These are phyloP conservation scores for Chelon auratus DNA, from an alignment of 2,797 vertebrate species.

Conservation along the genomic window DNA sequence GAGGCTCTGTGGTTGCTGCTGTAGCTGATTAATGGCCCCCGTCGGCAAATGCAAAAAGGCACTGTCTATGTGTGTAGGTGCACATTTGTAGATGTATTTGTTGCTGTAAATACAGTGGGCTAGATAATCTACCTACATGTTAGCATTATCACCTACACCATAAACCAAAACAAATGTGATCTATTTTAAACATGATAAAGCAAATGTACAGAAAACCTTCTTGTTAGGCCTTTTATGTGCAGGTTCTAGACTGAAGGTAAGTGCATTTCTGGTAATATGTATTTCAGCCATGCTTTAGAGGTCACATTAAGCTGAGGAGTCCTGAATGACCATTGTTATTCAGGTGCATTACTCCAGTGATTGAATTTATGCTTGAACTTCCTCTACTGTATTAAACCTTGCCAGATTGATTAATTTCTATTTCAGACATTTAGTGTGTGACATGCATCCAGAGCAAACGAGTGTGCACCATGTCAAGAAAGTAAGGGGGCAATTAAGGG, in stretches of 20 bases:
- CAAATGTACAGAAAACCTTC: neutral
- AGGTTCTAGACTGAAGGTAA: constrained; percentile 12
- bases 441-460: constrained; percentile 28
- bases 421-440: constrained; percentile 43
- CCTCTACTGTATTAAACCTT: constrained; percentile 44
- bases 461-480: neutral
- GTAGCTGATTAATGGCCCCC: constrained; percentile 66
- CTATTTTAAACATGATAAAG: neutral
- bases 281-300: constrained; percentile 37
- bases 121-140: constrained; percentile 13
- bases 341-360: constrained; percentile 43
- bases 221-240: neutral
- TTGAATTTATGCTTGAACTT: constrained; percentile 53
- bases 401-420: constrained; percentile 44
- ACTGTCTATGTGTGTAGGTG: neutral
- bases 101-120: constrained; percentile 1
- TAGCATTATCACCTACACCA: neutral
- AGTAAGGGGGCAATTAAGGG: neutral
- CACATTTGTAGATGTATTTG: constrained; percentile 29
- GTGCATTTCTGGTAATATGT: constrained; percentile 20
- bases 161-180: constrained; percentile 13
- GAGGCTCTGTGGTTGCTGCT: constrained; percentile 34
- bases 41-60: constrained; percentile 46
- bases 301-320: constrained; percentile 47
- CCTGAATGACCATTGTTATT: constrained; percentile 51